phyloP scores from a whole-genome alignment of 2,888 invertebrate species.

The Dryobotodes eremita region DNA sequence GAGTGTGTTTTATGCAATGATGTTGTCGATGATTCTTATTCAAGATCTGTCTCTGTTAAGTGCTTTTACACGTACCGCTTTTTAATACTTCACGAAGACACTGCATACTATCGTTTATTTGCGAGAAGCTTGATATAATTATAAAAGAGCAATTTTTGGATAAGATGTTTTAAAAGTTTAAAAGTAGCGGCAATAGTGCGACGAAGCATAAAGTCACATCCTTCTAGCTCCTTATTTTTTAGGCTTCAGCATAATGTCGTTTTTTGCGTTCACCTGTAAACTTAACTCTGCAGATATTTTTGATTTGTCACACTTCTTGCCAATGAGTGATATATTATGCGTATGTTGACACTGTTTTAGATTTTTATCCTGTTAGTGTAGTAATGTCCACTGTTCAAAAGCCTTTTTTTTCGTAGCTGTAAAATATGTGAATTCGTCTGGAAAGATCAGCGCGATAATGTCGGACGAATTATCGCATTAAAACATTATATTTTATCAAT shows the following conservation, averaged over 20 bases:
- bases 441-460: neutral
- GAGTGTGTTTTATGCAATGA: slow-evolving; percentile 20
- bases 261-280: no score
- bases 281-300: no score
- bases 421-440: neutral
- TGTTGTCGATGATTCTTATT: slow-evolving; percentile 22
- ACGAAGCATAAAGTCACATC: no score
- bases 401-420: neutral
- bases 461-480: neutral
- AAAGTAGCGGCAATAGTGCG: no score
- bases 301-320: no score
- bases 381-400: neutral
- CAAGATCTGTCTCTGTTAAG: slow-evolving; percentile 15
- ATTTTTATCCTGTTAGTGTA: neutral
- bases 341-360: neutral
- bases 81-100: no score
- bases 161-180: no score
- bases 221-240: no score
- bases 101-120: no score
- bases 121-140: no score
- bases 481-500: neutral
- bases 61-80: neutral
- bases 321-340: neutral
- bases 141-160: no score
- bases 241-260: no score